Evolutionary conservation across 2,113 vertebrate genomes (phyloP), one percentile per base, ranked within the genome.

Genomic region (Mystacornis crossleyi): DNA sequence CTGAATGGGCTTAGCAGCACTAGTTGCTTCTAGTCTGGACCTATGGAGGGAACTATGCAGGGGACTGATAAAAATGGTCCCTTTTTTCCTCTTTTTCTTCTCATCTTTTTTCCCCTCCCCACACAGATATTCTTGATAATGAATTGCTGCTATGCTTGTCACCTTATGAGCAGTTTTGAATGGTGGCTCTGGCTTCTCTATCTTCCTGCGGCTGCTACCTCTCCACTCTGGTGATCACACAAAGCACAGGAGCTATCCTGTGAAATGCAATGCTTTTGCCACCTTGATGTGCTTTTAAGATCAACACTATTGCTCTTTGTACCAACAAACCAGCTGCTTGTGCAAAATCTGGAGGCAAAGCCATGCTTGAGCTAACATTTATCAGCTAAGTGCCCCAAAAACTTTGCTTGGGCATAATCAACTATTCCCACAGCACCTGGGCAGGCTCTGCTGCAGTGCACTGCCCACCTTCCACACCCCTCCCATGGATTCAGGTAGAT

Each of bases 401-500:
- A 65, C 34, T 81, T 81, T 82, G 28, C 61, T 62, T 57, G 23
- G 26, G 51, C 31, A 66, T 43, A 34, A 40, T 42, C 16, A 21
- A 29, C n/a, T 47, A 6, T 16, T 51, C 19, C 33, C 24, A 29
- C 0, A 2, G 17, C 54, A 77, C 2, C 34, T 36, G 26, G 50
- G 16, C 50, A 78, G 50, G 53, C 74, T 81, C 43, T 4, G 1
- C 65, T 73, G 17, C 9, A 0, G 65, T 85, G 33, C 25, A 19
- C 15, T 57, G n/a, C 40, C 47, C 50, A 71, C 26, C 29, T 82
- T 60, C 61, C 38, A 36, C 36, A 83, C 13, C 28, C 33, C 61
- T 86, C n/a, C 45, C 20, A 51, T 0, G 0, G n/a, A 57, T 4
- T 3, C 0, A 0, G 65, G 61, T 14, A 14, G 6, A n/a, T 65